Conservation (phyloP, 2,888 invertebrate species). For the Pyrrhosoma nymphula region DNA sequence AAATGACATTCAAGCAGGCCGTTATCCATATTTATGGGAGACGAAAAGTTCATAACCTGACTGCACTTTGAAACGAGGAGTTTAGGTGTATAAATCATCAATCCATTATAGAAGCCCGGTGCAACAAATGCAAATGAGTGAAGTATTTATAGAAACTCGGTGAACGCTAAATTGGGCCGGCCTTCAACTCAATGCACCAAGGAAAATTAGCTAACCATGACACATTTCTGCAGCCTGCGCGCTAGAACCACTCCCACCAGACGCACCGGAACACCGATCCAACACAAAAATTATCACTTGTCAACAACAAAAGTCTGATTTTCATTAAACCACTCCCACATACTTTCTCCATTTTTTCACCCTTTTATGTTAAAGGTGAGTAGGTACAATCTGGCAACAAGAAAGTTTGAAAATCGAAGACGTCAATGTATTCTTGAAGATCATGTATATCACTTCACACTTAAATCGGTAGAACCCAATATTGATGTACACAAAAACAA, state of each 20-base stretch:
- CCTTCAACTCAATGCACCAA: constrained; percentile 52
- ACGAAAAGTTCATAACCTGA: not conserved
- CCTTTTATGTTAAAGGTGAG: not conserved
- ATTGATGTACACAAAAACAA: not conserved
- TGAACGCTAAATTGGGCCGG: constrained; percentile 64
- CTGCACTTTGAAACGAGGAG: not conserved
- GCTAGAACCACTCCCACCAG: constrained; percentile 59
- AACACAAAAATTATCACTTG: not conserved
- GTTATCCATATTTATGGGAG: not conserved
- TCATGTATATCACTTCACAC: not conserved
- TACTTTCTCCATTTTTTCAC: constrained; percentile 16
- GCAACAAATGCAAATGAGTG: not conserved
- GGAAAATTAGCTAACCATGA: constrained; percentile 51
- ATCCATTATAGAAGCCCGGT: not conserved
- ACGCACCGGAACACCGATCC: not conserved
- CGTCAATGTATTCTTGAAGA: not conserved
- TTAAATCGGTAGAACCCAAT: not conserved
- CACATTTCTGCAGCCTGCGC: constrained; percentile 22
- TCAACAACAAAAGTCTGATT: not conserved
- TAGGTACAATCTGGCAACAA: not conserved
- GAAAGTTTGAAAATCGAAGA: not conserved
- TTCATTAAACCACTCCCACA: not conserved
- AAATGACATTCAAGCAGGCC: not conserved
- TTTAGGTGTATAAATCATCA: too few relatives aligned
- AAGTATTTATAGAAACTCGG: constrained; percentile 60